Conservation (phyloP, 2,888 invertebrate species). For the Crepidodera aurea region DNA sequence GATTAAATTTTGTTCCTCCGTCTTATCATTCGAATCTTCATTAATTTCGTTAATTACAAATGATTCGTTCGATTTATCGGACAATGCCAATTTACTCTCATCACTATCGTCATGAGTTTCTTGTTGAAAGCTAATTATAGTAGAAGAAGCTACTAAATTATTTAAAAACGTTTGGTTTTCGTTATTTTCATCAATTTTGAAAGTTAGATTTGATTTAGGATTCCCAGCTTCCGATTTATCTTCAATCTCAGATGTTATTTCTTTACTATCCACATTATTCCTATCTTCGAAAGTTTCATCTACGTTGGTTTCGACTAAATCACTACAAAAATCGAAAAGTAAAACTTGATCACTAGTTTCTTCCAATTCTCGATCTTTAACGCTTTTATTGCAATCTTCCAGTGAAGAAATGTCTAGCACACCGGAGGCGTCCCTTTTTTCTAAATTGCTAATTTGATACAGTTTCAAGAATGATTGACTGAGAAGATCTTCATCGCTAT, state of each 20-base stretch:
- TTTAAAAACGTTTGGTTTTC: constrained; percentile 6
- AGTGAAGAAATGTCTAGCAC: background rate
- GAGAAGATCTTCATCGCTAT: constrained; percentile 1
- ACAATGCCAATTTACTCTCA: constrained; percentile 16
- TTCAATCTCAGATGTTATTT: background rate
- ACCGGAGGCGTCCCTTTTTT: background rate
- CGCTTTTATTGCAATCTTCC: background rate
- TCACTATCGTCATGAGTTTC: constrained; percentile 3
- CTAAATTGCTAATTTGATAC: background rate
- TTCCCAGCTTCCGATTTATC: background rate
- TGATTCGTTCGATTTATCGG: constrained; percentile 24
- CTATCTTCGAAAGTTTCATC: constrained; percentile 3
- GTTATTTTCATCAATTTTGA: constrained; percentile 1
- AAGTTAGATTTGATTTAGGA: background rate
- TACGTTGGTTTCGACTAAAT: background rate
- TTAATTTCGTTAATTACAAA: constrained; percentile 18
- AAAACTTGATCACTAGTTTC: background rate
- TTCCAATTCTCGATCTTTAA: too few relatives aligned
- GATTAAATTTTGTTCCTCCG: background rate
- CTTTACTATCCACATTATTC: too few relatives aligned
- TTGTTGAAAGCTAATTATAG: background rate
- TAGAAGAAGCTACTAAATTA: constrained; percentile 5
- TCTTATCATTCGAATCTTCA: constrained; percentile 14
- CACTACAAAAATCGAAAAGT: background rate
- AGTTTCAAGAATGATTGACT: constrained; percentile 15